Evolutionary conservation across 1,140 invertebrate genomes (phyloP), one percentile per base, ranked within the genome.

Genomic region (Caerostris darwini): DNA sequence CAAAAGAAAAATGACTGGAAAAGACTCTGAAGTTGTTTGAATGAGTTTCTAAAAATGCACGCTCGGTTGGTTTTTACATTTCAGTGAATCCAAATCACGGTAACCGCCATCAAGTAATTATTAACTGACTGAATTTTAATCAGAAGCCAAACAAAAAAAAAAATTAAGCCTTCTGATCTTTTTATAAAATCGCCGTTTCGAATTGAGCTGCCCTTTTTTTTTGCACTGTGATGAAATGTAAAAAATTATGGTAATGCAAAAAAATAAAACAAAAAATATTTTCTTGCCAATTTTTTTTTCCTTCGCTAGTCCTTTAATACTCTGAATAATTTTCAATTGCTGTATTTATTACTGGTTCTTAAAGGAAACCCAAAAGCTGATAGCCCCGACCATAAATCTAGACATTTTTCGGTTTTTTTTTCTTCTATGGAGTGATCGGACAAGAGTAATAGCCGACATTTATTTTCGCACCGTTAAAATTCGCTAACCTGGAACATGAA

Each of bases 321-420:
- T 82, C 6, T 82, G 10, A 57, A 82, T 53, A 82, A 82, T 82
- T 82, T 82, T 82, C 81, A 57, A 82, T 82, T 82, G 81, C 81
- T 53, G 81, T 54, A 82, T 82, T 82, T 82, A 82, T 82, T 82
- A 82, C 53, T 50, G 3, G 53, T 12, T 82, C 53, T 82, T 50
- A 0, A 17, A 14, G 14, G 54, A 19, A 82, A 82, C 53, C 53
- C 19, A 53, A 54, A 53, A 17, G 53, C 14, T 17, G 53, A 54
- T 34, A 34, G 34, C 34, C 34, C 0, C 34, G 54, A 50, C 53
- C 12, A 54, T 82, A 82, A 7, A 54, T 82, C 53, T 57, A 82
- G 50, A 82, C 53, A 50, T 82, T 19, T 82, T 53, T 61, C 17
- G 34, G 34, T 64, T 64, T 64, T 34, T 34, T 64, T 4, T 53